These are phyloP conservation scores for Pristionchus exspectatus DNA, from an alignment of 2,888 invertebrate species.

Conservation along the genomic window DNA sequence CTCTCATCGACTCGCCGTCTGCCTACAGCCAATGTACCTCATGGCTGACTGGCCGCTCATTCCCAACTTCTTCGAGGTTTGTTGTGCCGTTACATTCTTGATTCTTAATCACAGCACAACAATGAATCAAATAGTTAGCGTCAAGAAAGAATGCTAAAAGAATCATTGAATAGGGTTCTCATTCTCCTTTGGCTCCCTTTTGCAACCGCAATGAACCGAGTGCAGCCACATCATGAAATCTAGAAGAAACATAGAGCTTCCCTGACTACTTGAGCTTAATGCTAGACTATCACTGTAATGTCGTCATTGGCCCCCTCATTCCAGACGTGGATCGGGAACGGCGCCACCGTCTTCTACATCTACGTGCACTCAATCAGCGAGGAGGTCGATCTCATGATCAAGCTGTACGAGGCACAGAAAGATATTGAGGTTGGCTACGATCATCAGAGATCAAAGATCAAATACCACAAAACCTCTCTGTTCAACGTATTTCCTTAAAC, in stretches of 20 bases:
- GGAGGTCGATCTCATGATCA: conserved; percentile 53
- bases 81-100: too few species aligned
- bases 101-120: too few species aligned
- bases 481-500: background rate
- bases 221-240: background rate
- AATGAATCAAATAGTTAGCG: too few species aligned
- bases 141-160: too few species aligned
- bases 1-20: conserved; percentile 53
- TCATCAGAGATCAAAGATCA: background rate
- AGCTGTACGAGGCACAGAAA: conserved; percentile 51
- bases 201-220: background rate
- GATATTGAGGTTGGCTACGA: conserved; percentile 14
- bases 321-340: conserved; percentile 51
- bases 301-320: background rate
- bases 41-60: conserved; percentile 57
- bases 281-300: background rate
- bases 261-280: background rate
- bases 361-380: conserved; percentile 56
- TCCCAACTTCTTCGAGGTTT: conserved; percentile 55
- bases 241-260: background rate
- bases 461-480: background rate
- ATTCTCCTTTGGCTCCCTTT: background rate
- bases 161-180: background rate
- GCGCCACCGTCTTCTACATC: conserved; percentile 56
- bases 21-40: conserved; percentile 56